Base-by-base conservation (phyloP, 2,113 vertebrate species). In the Danionella cerebrum region DNA sequence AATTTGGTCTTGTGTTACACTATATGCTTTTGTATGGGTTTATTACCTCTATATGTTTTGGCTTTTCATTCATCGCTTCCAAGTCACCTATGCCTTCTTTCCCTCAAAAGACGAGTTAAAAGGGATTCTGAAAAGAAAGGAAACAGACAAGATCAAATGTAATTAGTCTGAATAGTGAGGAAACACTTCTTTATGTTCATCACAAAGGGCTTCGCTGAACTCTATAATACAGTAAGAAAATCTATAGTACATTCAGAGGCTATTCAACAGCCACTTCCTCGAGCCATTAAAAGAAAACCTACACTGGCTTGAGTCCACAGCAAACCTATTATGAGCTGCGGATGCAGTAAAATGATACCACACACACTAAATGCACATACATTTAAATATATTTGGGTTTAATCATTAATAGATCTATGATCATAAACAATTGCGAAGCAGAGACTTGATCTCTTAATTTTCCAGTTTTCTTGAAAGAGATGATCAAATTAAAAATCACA, bases 1-100 rank as follows among this genome's bases (percentile, higher is more conserved):
- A 41, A 73, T 70, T 64, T 76, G 45, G 58, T n/a, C n/a, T n/a
- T n/a, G n/a, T n/a, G n/a, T n/a, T n/a, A n/a, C n/a, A n/a, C n/a
- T n/a, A n/a, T n/a, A n/a, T n/a, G 76, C 70, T 50, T 75, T 55
- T 38, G 54, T 74, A 67, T 71, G n/a, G n/a, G 71, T 80, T 79
- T 69, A 76, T 54, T 71, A 64, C 50, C 45, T 65, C 80, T 81
- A 87, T 76, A 82, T 84, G 81, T 31, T 77, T 14, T 13, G 71
- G 70, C 77, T 79, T 73, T 78, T 81, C 62, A 65, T 57, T 73
- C 76, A 78, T 68, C 77, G 74, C 74, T 45, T 36, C 19, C 44
- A 74, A 72, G 65, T 58, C 48, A 71, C 47, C 75, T 79, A 69
- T 64, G 47, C 69, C 55, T 52, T 70, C 64, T 67, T 76, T 72